These are phyloP conservation scores for Esox lucius DNA, from an alignment of 2,797 vertebrate species.

Conservation along the genomic window DNA sequence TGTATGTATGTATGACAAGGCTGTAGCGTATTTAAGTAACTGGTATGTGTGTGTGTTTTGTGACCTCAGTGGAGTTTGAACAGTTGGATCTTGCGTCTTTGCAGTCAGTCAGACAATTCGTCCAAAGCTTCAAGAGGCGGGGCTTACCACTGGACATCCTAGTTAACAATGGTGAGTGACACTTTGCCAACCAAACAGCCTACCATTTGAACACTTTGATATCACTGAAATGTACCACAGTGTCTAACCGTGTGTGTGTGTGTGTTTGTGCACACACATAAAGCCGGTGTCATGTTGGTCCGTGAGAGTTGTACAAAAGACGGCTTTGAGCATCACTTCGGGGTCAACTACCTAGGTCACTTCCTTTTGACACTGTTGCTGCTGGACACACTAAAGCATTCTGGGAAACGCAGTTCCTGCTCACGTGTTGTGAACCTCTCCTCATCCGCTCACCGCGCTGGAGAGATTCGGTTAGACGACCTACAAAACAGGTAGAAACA, in stretches of 20 bases:
- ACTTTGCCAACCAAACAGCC: neutral
- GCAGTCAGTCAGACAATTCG: neutral
- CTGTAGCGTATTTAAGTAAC: neutral
- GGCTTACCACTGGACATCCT: neutral
- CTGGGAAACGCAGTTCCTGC: slow-evolving; percentile 68
- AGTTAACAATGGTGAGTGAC: slow-evolving; percentile 21
- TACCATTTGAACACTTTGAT: neutral
- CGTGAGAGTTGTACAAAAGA: slow-evolving; percentile 79
- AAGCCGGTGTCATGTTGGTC: slow-evolving; percentile 89
- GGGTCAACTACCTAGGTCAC: slow-evolving; percentile 89
- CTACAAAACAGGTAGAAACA: slow-evolving; percentile 74
- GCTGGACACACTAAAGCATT: slow-evolving; percentile 77
- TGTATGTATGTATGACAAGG: neutral
- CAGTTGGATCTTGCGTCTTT: slow-evolving; percentile 1
- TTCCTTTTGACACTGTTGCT: slow-evolving; percentile 88
- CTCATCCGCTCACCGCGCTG: slow-evolving; percentile 84
- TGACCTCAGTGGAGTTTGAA: slow-evolving; percentile 10
- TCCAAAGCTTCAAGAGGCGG: slow-evolving; percentile 20
- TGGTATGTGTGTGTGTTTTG: neutral
- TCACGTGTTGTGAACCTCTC: slow-evolving; percentile 83
- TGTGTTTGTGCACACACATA: neutral
- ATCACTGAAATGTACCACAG: neutral
- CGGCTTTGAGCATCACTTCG: slow-evolving; percentile 86
- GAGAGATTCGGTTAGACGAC: slow-evolving; percentile 75
- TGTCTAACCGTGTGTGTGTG: slow-evolving; percentile 8